These are phyloP conservation scores for Odontamblyopus lacepedii DNA, from an alignment of 2,797 vertebrate genomes.

Conservation along the genomic window DNA sequence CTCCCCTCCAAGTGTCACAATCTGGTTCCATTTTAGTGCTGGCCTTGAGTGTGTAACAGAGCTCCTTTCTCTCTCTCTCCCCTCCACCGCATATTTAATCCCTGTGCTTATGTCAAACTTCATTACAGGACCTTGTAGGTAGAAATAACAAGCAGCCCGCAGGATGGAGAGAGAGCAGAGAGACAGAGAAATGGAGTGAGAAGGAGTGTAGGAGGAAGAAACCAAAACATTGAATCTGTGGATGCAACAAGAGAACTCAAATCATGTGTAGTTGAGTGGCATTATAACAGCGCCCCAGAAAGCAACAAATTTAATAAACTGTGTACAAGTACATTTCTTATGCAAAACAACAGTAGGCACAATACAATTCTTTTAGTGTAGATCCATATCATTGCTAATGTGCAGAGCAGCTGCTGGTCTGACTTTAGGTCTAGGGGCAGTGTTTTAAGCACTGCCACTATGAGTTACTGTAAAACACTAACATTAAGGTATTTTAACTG, in stretches of 20 bases:
- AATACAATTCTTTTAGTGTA: background rate
- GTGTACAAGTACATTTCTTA: background rate
- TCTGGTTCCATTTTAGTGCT: slow-evolving; percentile 89
- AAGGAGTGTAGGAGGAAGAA: slow-evolving; percentile 54
- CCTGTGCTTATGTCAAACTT: slow-evolving; percentile 99
- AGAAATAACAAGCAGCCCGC: slow-evolving; percentile 97
- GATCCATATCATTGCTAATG: background rate
- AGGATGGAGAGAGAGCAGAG: slow-evolving; percentile 72
- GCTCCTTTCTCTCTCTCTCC: slow-evolving; percentile 87
- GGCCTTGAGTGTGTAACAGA: slow-evolving; percentile 88
- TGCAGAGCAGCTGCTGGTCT: background rate
- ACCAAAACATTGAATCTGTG: slow-evolving; percentile 61
- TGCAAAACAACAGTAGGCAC: background rate
- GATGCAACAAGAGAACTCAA: slow-evolving; percentile 20
- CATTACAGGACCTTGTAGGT: slow-evolving; percentile 97
- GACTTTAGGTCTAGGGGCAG: background rate
- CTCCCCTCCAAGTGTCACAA: slow-evolving; percentile 84
- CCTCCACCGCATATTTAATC: slow-evolving; percentile 99
- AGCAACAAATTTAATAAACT: too few species aligned
- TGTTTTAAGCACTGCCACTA: background rate
- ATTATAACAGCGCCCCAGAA: too few species aligned
- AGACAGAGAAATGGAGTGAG: slow-evolving; percentile 55
- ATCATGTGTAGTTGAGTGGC: background rate
- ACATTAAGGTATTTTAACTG: background rate
- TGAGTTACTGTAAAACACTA: background rate